Evolutionary conservation across 2,797 vertebrate genomes (phyloP), one percentile per base, ranked within the genome.

Genomic region (Ciconia nigra): DNA sequence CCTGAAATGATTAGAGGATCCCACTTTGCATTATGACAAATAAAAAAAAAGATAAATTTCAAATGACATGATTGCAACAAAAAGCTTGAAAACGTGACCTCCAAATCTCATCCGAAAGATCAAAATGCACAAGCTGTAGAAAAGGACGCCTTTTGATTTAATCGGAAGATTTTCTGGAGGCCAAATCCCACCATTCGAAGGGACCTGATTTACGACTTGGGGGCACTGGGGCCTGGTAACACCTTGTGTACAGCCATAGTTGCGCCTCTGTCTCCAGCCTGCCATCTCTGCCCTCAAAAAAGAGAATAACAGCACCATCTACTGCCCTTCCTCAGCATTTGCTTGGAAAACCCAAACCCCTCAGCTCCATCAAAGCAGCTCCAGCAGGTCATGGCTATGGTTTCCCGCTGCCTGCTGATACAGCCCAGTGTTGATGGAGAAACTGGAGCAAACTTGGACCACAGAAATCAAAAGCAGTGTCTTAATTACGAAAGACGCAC

Each of bases 301-400:
- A 63, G 95, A 97, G 96, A 94, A 90, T 94, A 92, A 96, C 87
- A 93, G 96, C 97, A 96, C 97, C 97, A 97, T 93, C 97, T 98
- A 95, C 95, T 94, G 97, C 46, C 74, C 16, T 62, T 85, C n/a
- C 29, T 65, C 9, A 29, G 93, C 55, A 92, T 31, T 22, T 57
- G n/a, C 92, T 63, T n/a, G 72, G 44, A 57, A 63, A 89, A 82
- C 26, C 5, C 66, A 22, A 72, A 69, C 17, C 37, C 29, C 51
- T 9, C 70, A 15, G n/a, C 66, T 69, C 66, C 70, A 21, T 3
- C 63, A 17, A 22, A 52, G 39, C 57, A 28, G 29, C 39, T 70
- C 62, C 86, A 42, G 61, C 59, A 57, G 46, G 24, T 72, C 83
- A 4, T 2, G 42, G 83, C 35, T 17, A 2, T 13, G 29, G 11